Base-by-base conservation (phyloP, 2,888 invertebrate genomes). In the Choreutis nemorana region DNA sequence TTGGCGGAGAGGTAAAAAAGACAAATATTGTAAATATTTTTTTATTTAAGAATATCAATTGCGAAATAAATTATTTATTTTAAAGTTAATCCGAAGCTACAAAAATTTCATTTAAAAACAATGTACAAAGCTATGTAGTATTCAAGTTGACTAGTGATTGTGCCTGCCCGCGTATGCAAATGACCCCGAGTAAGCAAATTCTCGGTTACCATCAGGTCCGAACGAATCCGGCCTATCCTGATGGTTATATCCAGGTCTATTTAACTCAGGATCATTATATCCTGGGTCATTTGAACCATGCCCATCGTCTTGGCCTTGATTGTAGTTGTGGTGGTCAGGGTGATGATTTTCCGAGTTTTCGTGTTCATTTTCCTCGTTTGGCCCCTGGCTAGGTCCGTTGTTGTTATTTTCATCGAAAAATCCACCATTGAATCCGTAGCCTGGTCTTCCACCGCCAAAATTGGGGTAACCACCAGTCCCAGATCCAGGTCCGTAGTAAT, bases 401-500 rank as follows among this genome's bases (percentile, higher is more conserved):
- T 42, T 43, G 2, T 47, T 48, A n/a, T 47, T 41, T 11, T 53
- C 58, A 29, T 61, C 61, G 26, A 41, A 51, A 20, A 35, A 53
- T 2, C 48, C 41, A 9, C 54, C 48, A 37, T 57, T 60, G 44
- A 55, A 58, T 4, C 40, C 36, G 12, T 39, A 40, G 4, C 43
- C 45, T 10, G 43, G 41, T 3, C 40, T 39, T 8, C 34, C 36
- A 7, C 37, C 23, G 4, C 25, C 26, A 14, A 8, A 15, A 11
- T 18, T 20, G 2, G 21, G 26, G 18, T 54, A 58, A 1, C 55
- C 51, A 14, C 45, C 48, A 14, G 37, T 35, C 26, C 40, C 8
- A 37, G 43, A 16, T 4, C 43, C 48, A 4, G 55, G 54, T 7
- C 54, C 55, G 28, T 68, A 58, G 33, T 63, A 71, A 41, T 73